phyloP scores from a whole-genome alignment of 1,140 invertebrate species.

The Drosophila pseudoobscura region DNA sequence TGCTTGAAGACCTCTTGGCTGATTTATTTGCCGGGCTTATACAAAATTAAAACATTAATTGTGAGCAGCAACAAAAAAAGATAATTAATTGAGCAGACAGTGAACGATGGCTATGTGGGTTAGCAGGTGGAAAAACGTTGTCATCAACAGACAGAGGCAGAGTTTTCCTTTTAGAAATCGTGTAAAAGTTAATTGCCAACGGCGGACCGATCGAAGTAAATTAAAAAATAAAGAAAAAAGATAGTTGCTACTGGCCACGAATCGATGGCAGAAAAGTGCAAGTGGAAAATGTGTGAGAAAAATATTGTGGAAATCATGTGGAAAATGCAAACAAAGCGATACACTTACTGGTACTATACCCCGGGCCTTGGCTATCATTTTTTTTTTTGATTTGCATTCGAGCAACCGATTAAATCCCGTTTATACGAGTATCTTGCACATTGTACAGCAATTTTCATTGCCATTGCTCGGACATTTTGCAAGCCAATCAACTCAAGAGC shows the following conservation, averaged over 20 bases:
- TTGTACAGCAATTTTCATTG: constrained; percentile 65
- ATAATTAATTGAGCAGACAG: constrained; percentile 36
- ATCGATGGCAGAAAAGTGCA: constrained; percentile 53
- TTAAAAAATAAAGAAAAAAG: constrained; percentile 57
- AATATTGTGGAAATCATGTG: constrained; percentile 10
- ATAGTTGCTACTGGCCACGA: constrained; percentile 38
- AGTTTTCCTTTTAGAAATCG: constrained; percentile 69
- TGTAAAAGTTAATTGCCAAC: constrained; percentile 72
- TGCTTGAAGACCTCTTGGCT: constrained; percentile 1
- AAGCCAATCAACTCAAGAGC: constrained; percentile 77
- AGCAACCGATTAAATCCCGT: constrained; percentile 14
- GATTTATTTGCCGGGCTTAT: constrained; percentile 12
- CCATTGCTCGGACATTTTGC: constrained; percentile 54
- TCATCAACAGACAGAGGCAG: constrained; percentile 13
- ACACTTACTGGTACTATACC: background rate
- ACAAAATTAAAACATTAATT: constrained; percentile 42
- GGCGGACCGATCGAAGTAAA: constrained; percentile 49
- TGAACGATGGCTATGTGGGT: constrained; percentile 53
- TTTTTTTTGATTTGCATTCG: constrained; percentile 17
- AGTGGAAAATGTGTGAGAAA: constrained; percentile 39
- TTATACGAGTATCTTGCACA: constrained; percentile 4
- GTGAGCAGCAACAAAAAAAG: constrained; percentile 13
- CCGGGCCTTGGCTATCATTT: background rate
- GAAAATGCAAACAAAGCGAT: constrained; percentile 8
- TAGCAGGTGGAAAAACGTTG: constrained; percentile 32